These are phyloP conservation scores for Parus major DNA, from an alignment of 2,113 vertebrate species.

Conservation along the genomic window DNA sequence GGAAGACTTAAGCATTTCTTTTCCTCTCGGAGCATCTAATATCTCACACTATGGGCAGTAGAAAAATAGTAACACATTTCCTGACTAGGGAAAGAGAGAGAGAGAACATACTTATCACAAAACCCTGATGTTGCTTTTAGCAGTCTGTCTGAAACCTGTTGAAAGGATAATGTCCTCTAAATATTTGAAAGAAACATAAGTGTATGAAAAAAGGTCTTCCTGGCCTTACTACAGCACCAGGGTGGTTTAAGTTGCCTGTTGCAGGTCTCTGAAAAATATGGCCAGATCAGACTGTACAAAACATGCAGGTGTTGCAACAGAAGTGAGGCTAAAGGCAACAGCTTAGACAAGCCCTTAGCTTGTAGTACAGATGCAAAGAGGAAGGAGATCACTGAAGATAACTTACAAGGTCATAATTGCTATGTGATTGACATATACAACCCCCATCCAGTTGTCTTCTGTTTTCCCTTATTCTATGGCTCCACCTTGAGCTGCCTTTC, in stretches of 20 bases:
- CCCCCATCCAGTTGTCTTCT: background rate
- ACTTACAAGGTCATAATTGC: background rate
- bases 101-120: background rate
- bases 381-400: background rate
- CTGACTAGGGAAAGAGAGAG: background rate
- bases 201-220: background rate
- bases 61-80: conserved; percentile 28
- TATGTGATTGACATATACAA: background rate
- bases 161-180: background rate
- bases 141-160: conserved; percentile 10
- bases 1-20: conserved; percentile 28
- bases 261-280: background rate
- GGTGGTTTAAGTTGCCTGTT: background rate
- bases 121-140: background rate
- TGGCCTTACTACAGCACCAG: background rate
- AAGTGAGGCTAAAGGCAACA: background rate
- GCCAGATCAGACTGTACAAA: background rate
- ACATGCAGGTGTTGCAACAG: background rate
- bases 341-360: background rate
- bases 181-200: background rate
- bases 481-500: background rate
- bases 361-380: background rate
- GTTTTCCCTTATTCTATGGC: background rate
- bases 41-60: background rate
- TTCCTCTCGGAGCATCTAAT: conserved; percentile 39